Evolutionary conservation across 2,888 invertebrate species (phyloP).

Genomic region (Tortrix viridana): DNA sequence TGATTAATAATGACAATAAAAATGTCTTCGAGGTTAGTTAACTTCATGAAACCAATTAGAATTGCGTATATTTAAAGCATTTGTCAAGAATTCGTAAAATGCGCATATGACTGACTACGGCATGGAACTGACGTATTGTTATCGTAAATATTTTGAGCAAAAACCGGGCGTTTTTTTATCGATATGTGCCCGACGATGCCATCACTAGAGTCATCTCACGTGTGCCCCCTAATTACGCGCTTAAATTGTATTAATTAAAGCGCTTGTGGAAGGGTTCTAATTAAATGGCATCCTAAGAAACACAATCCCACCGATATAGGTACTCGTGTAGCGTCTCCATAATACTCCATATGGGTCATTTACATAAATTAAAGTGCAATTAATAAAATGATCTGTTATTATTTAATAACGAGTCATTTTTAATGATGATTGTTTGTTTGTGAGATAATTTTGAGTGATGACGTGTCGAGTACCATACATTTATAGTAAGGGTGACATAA

Average conservation of each 20-base stretch:
- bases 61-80: no score
- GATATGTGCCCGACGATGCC: slow-evolving; percentile 38
- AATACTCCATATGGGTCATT: slow-evolving; percentile 70
- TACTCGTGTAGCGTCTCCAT: slow-evolving; percentile 51
- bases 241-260: slow-evolving; percentile 82
- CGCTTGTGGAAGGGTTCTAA: slow-evolving; percentile 77
- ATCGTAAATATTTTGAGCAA: no score
- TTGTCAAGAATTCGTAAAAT: no score
- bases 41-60: no score
- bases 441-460: slow-evolving; percentile 1
- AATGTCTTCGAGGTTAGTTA: no score
- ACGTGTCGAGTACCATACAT: background rate
- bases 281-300: slow-evolving; percentile 58
- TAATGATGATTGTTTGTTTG: slow-evolving; percentile 27
- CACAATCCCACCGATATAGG: slow-evolving; percentile 48
- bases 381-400: slow-evolving; percentile 36
- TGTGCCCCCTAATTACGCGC: slow-evolving; percentile 75
- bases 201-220: slow-evolving; percentile 66
- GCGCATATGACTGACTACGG: no score
- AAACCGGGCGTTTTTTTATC: slow-evolving; percentile 20
- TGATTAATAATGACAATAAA: no score
- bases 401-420: slow-evolving; percentile 11
- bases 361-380: slow-evolving; percentile 52
- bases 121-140: background rate
- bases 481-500: no score